Percentiles rank a stretch among this genome's conserved stretches.
phyloP scores from a whole-genome alignment of 1,140 invertebrate genomes.

The Ooceraea biroi region DNA sequence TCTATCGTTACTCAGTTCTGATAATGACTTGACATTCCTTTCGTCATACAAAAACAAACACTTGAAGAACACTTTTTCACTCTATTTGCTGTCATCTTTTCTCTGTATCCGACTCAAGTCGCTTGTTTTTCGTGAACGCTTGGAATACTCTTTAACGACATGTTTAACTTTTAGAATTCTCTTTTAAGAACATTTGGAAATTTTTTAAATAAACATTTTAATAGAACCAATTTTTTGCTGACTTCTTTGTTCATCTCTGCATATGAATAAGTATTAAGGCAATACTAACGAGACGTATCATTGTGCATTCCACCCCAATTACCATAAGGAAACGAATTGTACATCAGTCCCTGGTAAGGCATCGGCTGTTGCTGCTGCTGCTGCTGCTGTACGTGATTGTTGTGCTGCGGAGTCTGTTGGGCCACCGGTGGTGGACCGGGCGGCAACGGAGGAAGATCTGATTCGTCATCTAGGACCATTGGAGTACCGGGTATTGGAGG shows the following conservation, averaged over 20 bases:
- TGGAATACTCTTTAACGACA: not conserved
- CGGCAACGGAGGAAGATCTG: constrained; percentile 84
- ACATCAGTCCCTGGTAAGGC: constrained; percentile 82
- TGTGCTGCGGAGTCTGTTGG: constrained; percentile 83
- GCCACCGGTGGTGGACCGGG: constrained; percentile 85
- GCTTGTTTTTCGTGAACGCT: too few relatives aligned
- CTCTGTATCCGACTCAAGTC: not conserved
- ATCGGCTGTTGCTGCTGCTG: constrained; percentile 75
- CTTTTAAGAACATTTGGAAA: not conserved
- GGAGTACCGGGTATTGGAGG: constrained; percentile 81
- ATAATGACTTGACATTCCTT: too few relatives aligned
- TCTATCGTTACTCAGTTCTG: not conserved
- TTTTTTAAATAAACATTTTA: not conserved
- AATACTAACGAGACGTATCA: constrained; percentile 80
- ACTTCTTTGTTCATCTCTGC: not conserved
- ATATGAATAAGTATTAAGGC: not conserved
- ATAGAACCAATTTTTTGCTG: too few relatives aligned
- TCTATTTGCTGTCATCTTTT: not conserved
- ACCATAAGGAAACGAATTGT: constrained; percentile 78
- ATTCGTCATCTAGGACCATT: constrained; percentile 83
- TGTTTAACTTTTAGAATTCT: not conserved
- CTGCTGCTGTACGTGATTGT: constrained; percentile 80
- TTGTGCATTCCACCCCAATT: constrained; percentile 81
- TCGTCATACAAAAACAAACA: not conserved
- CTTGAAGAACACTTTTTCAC: not conserved